Base-by-base conservation (phyloP, 2,797 vertebrate species). In the Acanthurus leucopareius region DNA sequence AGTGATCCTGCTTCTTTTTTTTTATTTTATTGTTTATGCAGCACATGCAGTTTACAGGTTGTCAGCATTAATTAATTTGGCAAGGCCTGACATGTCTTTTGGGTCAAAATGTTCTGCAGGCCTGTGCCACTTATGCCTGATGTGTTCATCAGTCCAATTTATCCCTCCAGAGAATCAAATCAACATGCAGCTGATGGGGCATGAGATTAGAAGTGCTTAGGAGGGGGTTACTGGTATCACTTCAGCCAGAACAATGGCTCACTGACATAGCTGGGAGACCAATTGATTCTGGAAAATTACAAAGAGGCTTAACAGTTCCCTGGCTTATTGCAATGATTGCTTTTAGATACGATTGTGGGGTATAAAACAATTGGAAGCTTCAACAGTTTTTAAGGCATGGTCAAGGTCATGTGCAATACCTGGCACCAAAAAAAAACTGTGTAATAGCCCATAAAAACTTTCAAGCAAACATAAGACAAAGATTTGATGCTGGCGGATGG, bases 281-380 rank as follows among this genome's bases (percentile, higher is more conserved):
- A 25, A 72, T 47, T 60, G 40, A 32, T 69, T 83, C 6, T 48
- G 11, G 13, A 66, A 74, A 73, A 79, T 57, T 32, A 72, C 25
- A 60, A 13, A 62, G 22, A 48, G 9, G 10, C 59, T 74, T 54
- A 38, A 59, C 57, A 56, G n/a, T 53, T 25, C 13, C 16, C 5
- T 11, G 9, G 44, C 5, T 53, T 22, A 40, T 15, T 69, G 32
- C 2, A 67, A 20, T 4, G 20, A 10, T 4, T 35, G 49, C 5
- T 56, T 58, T 71, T n/a, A 22, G n/a, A 71, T 20, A 35, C 32
- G 5, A 72, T 17, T 59, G 57, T 42, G 45, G 48, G 40, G 58
- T 19, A 68, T 47, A 4, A 66, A 73, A 70, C 32, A 45, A 20
- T 14, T 20, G 25, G 13, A n/a, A 44, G 32, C 10, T 15, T 35